Evolutionary conservation across 2,888 invertebrate genomes (phyloP), one percentile per base, ranked within the genome.

Genomic region (Argyresthia albistria): DNA sequence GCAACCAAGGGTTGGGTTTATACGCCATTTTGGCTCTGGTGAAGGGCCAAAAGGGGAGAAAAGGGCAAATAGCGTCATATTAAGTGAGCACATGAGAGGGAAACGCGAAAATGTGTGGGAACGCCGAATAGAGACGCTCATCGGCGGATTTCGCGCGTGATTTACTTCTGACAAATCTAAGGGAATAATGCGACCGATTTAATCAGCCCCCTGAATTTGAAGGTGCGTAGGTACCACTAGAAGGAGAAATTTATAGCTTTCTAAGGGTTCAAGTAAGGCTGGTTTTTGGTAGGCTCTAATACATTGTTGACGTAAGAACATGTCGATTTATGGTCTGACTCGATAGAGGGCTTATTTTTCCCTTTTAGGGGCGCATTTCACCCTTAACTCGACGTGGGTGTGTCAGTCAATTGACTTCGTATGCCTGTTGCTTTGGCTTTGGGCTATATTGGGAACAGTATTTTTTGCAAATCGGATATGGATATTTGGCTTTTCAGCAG

Each of bases 51-150:
- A 75, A 55, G 53, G 80, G 84, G 86, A 80, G 70, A 68, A 77
- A 73, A 80, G 75, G 77, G 83, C 82, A 86, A 86, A 84, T 80
- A 84, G 73, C 78, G 74, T 79, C 84, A 84, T 84, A 83, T 84
- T 84, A 86, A 87, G 82, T 86, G 86, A 84, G 83, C 86, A 86
- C 84, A 87, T 83, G 86, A 84, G 83, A 83, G 84, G 84, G 82
- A 76, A 82, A 80, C 70, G 80, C 72, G 80, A 83, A 86, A 87
- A 86, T 82, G 84, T 81, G 83, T 87, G 84, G 81, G 83, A 84
- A 86, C 84, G 84, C 76, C 83, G 84, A 86, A 86, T 87, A 86
- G 83, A 84, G 86, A 86, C 84, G 73, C 86, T 83, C 83, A 84
- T 83, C 81, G 82, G 65, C 64, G 86, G 83, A 84, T 86, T 86